Evolutionary conservation across 2,797 vertebrate genomes (phyloP).

Genomic region (Gallirallus australis): DNA sequence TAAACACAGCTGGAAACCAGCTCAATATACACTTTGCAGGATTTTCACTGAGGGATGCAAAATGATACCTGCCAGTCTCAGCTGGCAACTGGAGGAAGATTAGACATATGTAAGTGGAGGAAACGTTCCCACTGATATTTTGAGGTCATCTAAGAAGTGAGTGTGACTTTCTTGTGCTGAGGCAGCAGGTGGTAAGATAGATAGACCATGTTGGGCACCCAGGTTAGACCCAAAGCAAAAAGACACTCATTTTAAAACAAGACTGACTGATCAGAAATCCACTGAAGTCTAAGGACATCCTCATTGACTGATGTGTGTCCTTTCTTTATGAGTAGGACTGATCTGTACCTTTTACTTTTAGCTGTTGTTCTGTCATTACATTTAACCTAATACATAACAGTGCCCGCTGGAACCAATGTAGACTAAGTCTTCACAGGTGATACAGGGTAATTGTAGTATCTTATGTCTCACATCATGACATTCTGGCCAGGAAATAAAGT

Average conservation of each 20-base stretch:
- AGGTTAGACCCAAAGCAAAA: not conserved
- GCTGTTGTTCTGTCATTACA: not conserved
- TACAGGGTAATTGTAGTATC: accelerated
- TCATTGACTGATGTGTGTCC: not conserved
- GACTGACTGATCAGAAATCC: not conserved
- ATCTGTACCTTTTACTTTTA: not conserved
- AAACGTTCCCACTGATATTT: not conserved
- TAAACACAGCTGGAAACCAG: conserved; percentile 46
- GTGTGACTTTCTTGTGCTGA: not conserved
- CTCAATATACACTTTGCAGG: not conserved
- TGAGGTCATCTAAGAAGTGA: not conserved
- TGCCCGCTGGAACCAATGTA: not conserved
- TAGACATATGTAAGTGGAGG: not conserved
- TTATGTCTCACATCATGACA: not conserved
- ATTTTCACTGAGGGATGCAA: conserved; percentile 11
- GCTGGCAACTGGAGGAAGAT: conserved; percentile 6
- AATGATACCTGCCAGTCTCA: conserved; percentile 25
- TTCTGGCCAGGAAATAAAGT: not conserved
- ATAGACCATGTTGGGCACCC: not conserved
- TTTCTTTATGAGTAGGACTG: not conserved
- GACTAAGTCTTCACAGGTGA: not conserved
- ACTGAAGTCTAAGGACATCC: not conserved
- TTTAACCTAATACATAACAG: not conserved
- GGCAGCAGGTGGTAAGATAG: not conserved
- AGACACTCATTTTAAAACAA: not conserved